These are phyloP conservation scores for Elysia chlorotica DNA, from an alignment of 1,140 invertebrate species.

Conservation along the genomic window DNA sequence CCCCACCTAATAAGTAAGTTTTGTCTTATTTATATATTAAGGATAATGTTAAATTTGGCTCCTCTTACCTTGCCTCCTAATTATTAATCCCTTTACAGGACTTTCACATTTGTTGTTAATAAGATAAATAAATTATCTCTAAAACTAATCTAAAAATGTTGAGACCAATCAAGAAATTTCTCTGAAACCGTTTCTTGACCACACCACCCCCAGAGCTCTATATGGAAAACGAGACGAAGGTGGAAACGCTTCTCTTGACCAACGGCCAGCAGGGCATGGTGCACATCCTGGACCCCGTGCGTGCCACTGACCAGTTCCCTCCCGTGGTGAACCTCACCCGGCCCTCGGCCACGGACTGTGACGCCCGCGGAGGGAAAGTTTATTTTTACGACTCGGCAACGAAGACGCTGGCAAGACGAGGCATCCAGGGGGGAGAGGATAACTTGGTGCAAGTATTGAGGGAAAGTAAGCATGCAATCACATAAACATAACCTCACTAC, in stretches of 20 bases:
- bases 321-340: slow-evolving; percentile 68
- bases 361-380: slow-evolving; percentile 69
- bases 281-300: slow-evolving; percentile 62
- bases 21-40: no score
- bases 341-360: slow-evolving; percentile 73
- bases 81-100: no score
- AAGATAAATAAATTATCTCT: background rate
- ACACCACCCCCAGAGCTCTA: no score
- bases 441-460: slow-evolving; percentile 1
- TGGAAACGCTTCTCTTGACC: slow-evolving; percentile 71
- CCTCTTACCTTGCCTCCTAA: no score
- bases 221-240: no score
- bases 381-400: slow-evolving; percentile 66
- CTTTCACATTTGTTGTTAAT: no score
- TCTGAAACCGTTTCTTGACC: background rate
- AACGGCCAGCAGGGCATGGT: slow-evolving; percentile 71
- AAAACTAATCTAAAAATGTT: background rate
- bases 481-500: no score
- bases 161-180: background rate
- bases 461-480: no score
- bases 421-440: slow-evolving; percentile 18
- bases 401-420: background rate
- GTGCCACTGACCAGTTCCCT: slow-evolving; percentile 66
- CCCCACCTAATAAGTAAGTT: no score
- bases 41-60: no score